Evolutionary conservation across 2,797 vertebrate genomes (phyloP), one percentile per base, ranked within the genome.

Genomic region (Rhinophrynus dorsalis): DNA sequence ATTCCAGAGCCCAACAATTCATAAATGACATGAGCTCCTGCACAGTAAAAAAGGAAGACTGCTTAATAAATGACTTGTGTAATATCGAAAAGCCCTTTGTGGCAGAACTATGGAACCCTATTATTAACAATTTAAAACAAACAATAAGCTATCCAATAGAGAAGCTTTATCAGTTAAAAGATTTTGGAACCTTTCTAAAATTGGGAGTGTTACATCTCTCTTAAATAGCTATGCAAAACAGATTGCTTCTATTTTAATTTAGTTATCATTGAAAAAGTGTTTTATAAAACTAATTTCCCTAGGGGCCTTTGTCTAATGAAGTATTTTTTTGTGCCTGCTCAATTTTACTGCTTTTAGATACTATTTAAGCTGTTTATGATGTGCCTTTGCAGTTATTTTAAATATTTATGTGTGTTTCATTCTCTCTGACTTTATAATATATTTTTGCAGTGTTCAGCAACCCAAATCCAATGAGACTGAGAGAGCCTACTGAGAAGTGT

Each of bases 371-470:
- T 66, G 62, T 73, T 73, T 73, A 73, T 73, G 62, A 60, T 66
- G 45, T 44, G 61, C 44, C 45, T 65, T 72, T 66, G 55, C 55
- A 73, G 70, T 67, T 73, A 32, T 44, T 73, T 73, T 73, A 73
- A 71, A 73, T 73, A 73, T 67, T 67, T 67, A 73, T 73, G 55
- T 42, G 37, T 42, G 65, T 66, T 73, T 73, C 62, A 45, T 59
- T 73, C 59, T 42, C 45, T 68, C 51, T 52, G 55, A 59, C 62
- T 67, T 59, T 60, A 73, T 66, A 66, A 73, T 67, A 73, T 73
- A 66, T 66, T 73, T 73, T 66, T 73, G 69, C 70, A 66, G 21
- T 35, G 52, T 73, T 73, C 70, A 73, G 70, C 70, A 66, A 54
- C 55, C 67, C 61, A 73, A 73, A 73, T 66, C 70, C 55, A 73